Evolutionary conservation across 2,113 vertebrate species (phyloP).

Genomic region (Cariama cristata): DNA sequence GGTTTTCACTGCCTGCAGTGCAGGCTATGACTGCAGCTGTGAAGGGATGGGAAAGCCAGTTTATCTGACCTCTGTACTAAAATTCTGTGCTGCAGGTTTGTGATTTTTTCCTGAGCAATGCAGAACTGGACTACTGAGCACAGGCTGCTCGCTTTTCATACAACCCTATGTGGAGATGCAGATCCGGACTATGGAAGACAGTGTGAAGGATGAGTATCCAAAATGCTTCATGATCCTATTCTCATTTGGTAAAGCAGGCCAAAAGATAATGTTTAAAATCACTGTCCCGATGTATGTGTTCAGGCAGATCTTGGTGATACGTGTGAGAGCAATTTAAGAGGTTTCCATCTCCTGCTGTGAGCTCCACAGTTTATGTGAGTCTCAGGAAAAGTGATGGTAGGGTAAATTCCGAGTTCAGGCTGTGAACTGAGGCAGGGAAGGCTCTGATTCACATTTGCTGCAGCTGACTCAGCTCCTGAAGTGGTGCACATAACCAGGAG

Average conservation of each 20-base stretch:
- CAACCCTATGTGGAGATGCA: background rate
- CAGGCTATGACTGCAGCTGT: background rate
- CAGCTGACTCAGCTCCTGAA: background rate
- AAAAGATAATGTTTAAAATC: background rate
- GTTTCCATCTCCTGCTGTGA: background rate
- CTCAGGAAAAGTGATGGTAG: background rate
- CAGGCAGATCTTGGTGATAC: background rate
- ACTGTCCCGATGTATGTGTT: rapidly evolving
- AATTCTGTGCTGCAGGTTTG: background rate
- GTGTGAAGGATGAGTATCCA: background rate
- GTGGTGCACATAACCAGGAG: background rate
- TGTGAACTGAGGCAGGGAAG: background rate
- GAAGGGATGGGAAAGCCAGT: background rate
- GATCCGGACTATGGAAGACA: background rate
- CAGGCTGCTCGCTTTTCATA: background rate
- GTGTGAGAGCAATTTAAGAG: background rate
- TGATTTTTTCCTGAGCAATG: background rate
- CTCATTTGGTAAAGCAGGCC: background rate
- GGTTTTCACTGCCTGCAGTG: background rate
- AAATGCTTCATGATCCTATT: background rate
- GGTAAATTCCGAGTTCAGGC: background rate
- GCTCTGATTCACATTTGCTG: background rate
- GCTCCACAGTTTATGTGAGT: background rate
- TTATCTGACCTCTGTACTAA: background rate
- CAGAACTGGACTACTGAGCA: background rate